phyloP scores from a whole-genome alignment of 2,113 vertebrate species.

The Willisornis vidua region DNA sequence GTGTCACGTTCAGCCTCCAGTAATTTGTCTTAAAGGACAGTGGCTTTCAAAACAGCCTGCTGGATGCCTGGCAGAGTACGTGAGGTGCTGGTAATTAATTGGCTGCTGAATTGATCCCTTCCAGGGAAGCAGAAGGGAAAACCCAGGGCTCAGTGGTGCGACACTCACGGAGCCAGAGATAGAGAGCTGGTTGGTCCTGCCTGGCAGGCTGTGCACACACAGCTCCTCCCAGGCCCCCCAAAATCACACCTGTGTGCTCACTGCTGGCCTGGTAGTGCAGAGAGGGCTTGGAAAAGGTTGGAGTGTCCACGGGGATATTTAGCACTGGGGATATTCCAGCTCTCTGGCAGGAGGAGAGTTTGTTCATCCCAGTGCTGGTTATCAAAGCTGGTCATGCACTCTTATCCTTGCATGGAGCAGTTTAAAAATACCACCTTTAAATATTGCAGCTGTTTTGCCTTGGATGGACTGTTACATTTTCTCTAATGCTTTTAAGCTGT shows the following conservation, averaged over 20 bases:
- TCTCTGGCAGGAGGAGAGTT: not conserved
- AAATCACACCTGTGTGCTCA: not conserved
- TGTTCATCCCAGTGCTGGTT: not conserved
- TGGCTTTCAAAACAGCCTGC: constrained; percentile 13
- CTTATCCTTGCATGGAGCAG: not conserved
- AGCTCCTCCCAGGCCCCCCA: not conserved
- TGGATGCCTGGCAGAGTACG: not conserved
- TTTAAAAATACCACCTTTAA: not conserved
- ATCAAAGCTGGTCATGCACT: not conserved
- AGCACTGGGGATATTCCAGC: not conserved
- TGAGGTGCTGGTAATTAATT: constrained; percentile 46
- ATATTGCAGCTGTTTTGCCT: not conserved
- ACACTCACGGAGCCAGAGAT: rapidly evolving
- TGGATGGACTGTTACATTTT: not conserved
- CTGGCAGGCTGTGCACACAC: not conserved
- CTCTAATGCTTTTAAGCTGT: not conserved
- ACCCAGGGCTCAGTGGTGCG: rapidly evolving
- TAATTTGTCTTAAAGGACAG: not conserved
- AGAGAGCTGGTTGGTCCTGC: not conserved
- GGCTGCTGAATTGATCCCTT: constrained; percentile 38
- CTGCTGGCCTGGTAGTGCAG: not conserved
- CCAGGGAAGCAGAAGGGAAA: constrained; percentile 16
- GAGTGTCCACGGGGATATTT: not conserved
- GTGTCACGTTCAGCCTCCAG: not conserved
- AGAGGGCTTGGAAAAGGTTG: not conserved